These are phyloP conservation scores for Scleropages formosus DNA, from an alignment of 2,797 vertebrate species.

Conservation along the genomic window DNA sequence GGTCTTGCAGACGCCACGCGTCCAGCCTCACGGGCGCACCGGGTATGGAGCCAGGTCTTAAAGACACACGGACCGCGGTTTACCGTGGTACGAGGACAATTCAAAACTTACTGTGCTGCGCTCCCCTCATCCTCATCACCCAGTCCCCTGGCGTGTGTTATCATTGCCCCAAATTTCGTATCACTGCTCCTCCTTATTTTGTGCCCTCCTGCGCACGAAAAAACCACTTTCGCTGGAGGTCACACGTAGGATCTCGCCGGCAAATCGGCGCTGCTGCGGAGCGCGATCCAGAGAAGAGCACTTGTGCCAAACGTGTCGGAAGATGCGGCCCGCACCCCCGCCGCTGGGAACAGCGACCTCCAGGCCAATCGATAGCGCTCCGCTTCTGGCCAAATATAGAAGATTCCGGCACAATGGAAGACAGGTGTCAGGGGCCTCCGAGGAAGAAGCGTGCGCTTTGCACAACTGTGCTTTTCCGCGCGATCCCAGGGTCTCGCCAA, in stretches of 20 bases:
- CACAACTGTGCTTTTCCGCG: slow-evolving; percentile 51
- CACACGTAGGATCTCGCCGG: too few relatives aligned
- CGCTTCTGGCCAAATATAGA: slow-evolving; percentile 77
- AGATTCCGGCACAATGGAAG: slow-evolving; percentile 73
- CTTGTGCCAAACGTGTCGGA: slow-evolving; percentile 21
- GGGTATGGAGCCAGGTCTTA: slow-evolving; percentile 67
- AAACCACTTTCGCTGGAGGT: slow-evolving; percentile 47
- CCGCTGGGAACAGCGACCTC: slow-evolving; percentile 54
- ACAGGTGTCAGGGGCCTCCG: slow-evolving; percentile 71
- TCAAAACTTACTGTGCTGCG: slow-evolving; percentile 71
- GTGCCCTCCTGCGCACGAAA: slow-evolving; percentile 50
- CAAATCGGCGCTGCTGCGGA: slow-evolving; percentile 30
- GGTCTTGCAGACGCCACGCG: slow-evolving; percentile 72
- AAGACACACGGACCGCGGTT: slow-evolving; percentile 65
- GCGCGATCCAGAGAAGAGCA: slow-evolving; percentile 30
- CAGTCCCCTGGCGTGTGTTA: background rate
- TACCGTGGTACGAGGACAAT: slow-evolving; percentile 71
- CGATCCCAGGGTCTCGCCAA: slow-evolving; percentile 66
- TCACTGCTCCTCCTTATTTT: slow-evolving; percentile 39
- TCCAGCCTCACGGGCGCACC: slow-evolving; percentile 59
- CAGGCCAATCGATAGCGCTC: slow-evolving; percentile 54
- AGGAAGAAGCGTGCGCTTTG: slow-evolving; percentile 51
- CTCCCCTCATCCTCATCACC: slow-evolving; percentile 53
- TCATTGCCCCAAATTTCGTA: slow-evolving; percentile 18
- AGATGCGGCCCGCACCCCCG: slow-evolving; percentile 14